Evolutionary conservation across 2,113 vertebrate species (phyloP).

Genomic region (Heteronetta atricapilla): DNA sequence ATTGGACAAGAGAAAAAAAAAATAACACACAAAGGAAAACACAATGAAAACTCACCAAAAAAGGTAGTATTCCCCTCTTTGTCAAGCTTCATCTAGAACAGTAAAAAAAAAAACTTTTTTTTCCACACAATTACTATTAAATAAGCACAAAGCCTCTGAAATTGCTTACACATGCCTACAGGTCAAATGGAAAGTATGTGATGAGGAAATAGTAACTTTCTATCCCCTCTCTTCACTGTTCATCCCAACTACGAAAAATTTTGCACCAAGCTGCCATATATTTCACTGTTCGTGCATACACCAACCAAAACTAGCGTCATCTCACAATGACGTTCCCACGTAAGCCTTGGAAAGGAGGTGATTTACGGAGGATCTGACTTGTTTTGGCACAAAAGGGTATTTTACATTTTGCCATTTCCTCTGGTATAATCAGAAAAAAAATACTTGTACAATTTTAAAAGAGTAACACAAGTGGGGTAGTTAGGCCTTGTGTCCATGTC

Average conservation of each 20-base stretch:
- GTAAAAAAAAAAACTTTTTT: accelerated
- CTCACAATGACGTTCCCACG: accelerated
- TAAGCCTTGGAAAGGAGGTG: background rate
- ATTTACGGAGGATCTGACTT: background rate
- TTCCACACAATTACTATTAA: background rate
- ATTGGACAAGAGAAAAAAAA: background rate
- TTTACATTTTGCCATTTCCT: background rate
- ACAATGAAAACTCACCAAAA: constrained; percentile 84
- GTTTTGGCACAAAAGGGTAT: background rate
- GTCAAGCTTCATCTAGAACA: constrained; percentile 91
- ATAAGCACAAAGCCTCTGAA: background rate
- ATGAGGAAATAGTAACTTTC: background rate
- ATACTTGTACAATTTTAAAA: background rate
- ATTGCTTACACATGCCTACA: background rate
- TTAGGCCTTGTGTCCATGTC: background rate
- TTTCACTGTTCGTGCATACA: background rate
- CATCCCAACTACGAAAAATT: background rate
- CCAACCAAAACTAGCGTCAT: background rate
- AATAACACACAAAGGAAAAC: background rate
- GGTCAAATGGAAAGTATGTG: background rate
- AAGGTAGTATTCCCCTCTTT: constrained; percentile 87
- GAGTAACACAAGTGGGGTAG: accelerated
- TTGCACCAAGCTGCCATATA: accelerated
- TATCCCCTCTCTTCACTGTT: background rate
- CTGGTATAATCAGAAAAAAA: background rate